Conservation (phyloP, 2,113 vertebrate species). For the Mormoops blainvillei region DNA sequence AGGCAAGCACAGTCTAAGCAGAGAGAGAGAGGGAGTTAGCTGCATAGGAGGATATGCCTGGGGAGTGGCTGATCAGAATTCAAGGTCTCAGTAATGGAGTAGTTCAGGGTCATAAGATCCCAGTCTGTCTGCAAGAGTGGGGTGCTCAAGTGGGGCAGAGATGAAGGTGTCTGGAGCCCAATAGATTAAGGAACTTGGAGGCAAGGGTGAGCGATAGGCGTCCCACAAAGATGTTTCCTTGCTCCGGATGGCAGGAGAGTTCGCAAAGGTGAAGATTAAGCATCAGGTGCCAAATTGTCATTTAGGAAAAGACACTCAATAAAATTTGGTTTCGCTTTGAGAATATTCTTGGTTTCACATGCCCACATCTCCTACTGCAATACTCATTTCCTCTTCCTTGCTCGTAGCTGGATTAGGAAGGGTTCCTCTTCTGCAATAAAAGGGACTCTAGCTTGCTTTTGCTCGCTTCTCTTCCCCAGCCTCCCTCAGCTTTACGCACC, state of each 20-base stretch:
- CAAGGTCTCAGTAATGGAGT: not conserved
- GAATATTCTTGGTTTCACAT: not conserved
- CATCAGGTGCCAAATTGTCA: not conserved
- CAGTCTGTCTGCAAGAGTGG: not conserved
- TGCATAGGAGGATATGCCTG: not conserved
- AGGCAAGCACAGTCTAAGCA: not conserved
- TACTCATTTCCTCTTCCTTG: not conserved
- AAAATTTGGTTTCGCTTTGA: not conserved
- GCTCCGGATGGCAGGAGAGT: not conserved
- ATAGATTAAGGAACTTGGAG: not conserved
- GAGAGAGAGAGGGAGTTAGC: not conserved
- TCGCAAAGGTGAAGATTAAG: not conserved
- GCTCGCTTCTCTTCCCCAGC: not conserved
- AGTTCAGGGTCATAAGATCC: not conserved
- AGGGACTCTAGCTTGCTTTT: not conserved
- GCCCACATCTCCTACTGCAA: not conserved
- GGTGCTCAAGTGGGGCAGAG: not conserved
- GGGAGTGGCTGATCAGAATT: not conserved
- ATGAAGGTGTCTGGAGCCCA: not conserved
- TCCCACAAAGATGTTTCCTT: not conserved
- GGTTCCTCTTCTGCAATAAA: not conserved
- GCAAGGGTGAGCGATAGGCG: not conserved
- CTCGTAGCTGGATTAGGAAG: not conserved
- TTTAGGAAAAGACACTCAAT: not conserved
- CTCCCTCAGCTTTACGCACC: not conserved